phyloP scores from a whole-genome alignment of 2,797 vertebrate genomes.

The Oophaga sylvatica region DNA sequence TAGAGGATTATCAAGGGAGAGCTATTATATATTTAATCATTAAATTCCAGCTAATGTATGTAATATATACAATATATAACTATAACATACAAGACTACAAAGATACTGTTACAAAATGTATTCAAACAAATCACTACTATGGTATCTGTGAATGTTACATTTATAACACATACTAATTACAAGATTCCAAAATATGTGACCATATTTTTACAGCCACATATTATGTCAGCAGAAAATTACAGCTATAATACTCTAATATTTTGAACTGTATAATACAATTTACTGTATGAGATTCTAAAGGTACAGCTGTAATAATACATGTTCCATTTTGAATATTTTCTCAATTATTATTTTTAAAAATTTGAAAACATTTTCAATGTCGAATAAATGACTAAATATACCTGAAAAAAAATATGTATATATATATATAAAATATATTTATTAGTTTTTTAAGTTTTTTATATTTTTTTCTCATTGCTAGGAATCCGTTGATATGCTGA shows the following conservation, averaged over 20 bases:
- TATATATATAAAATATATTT: no score
- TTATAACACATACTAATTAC: neutral
- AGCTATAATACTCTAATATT: neutral
- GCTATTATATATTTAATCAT: neutral
- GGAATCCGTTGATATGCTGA: neutral
- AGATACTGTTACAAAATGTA: neutral
- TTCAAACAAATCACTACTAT: neutral
- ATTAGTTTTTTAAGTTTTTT: no score
- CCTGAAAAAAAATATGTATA: no score
- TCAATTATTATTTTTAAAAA: no score
- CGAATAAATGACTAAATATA: no score
- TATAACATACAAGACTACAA: neutral
- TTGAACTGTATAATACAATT: no score
- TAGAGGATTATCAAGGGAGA: neutral
- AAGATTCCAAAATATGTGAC: neutral
- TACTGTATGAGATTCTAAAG: neutral
- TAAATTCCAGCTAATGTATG: neutral
- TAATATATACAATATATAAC: neutral
- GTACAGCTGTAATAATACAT: neutral
- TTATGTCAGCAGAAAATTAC: neutral
- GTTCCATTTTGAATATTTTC: neutral
- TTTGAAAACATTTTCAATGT: no score
- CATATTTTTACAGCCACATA: neutral
- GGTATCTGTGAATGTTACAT: neutral
- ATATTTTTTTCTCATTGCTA: neutral